These are phyloP conservation scores for Lophius piscatorius DNA, from an alignment of 2,113 vertebrate species.

Conservation along the genomic window DNA sequence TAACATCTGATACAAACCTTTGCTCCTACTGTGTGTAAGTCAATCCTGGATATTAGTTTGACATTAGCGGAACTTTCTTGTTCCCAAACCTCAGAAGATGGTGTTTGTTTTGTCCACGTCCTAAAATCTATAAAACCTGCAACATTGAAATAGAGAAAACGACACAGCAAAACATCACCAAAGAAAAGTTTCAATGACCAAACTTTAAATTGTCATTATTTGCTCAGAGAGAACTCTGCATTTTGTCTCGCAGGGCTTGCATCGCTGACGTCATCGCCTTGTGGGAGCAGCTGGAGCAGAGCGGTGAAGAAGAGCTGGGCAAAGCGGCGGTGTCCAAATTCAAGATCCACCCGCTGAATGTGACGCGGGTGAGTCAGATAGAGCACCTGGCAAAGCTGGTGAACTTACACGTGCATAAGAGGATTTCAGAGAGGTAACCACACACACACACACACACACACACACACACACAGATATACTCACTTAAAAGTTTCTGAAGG, in stretches of 20 bases:
- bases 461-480: too few relatives aligned
- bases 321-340: constrained; percentile 83
- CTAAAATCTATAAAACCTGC: too few relatives aligned
- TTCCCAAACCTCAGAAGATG: too few relatives aligned
- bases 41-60: too few relatives aligned
- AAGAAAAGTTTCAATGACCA: too few relatives aligned
- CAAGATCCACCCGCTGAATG: constrained; percentile 88
- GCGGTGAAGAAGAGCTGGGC: constrained; percentile 72
- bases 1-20: too few relatives aligned
- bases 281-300: constrained; percentile 85
- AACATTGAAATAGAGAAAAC: too few relatives aligned
- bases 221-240: background rate
- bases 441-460: background rate
- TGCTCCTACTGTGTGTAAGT: background rate
- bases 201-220: background rate
- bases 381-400: constrained; percentile 85
- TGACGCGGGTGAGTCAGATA: constrained; percentile 84
- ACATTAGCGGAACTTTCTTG: too few relatives aligned
- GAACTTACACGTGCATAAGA: constrained; percentile 80
- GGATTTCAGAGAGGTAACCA: constrained; percentile 77
- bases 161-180: too few relatives aligned
- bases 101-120: too few relatives aligned
- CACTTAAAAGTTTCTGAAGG: background rate
- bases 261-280: constrained; percentile 84
- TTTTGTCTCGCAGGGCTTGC: constrained; percentile 81